These are phyloP conservation scores for Tipula unca DNA, from an alignment of 2,888 invertebrate genomes.

Conservation along the genomic window DNA sequence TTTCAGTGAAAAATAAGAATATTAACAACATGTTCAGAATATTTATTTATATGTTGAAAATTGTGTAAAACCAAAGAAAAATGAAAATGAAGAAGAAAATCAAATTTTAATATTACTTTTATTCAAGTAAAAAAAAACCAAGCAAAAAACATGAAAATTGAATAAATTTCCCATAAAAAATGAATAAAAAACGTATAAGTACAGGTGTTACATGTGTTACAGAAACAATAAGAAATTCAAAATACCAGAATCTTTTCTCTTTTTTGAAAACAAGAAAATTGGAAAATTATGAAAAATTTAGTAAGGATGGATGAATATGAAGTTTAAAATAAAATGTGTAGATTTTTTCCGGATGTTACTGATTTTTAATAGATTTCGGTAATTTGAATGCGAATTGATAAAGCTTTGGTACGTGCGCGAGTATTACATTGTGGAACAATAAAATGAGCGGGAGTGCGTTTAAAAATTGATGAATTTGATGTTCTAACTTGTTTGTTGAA, in stretches of 20 bases:
- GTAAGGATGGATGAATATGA: not conserved
- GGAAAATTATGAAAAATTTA: not conserved
- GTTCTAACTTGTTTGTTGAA: not conserved
- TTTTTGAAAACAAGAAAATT: not conserved
- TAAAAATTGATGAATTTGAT: not conserved
- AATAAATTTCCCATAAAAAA: conserved; percentile 15
- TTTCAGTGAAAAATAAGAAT: not conserved
- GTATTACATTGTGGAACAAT: not conserved
- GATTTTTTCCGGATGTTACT: conserved; percentile 8
- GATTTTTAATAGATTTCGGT: not conserved
- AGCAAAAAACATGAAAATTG: conserved; percentile 16
- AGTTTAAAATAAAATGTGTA: not conserved
- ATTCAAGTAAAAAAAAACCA: not conserved
- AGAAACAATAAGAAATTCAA: conserved; percentile 8
- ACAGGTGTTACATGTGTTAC: conserved; percentile 14
- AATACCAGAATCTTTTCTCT: not conserved
- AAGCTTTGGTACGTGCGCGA: not conserved
- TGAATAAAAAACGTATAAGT: not conserved
- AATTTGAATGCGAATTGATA: not conserved
- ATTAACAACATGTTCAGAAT: conserved; percentile 8
- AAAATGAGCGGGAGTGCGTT: not conserved
- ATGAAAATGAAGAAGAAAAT: not conserved
- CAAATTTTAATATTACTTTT: conserved; percentile 8
- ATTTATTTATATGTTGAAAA: conserved; percentile 8
- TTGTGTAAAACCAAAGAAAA: not conserved